These are phyloP conservation scores for Enteromius treurensis DNA, from an alignment of 2,797 vertebrate species.

Conservation along the genomic window DNA sequence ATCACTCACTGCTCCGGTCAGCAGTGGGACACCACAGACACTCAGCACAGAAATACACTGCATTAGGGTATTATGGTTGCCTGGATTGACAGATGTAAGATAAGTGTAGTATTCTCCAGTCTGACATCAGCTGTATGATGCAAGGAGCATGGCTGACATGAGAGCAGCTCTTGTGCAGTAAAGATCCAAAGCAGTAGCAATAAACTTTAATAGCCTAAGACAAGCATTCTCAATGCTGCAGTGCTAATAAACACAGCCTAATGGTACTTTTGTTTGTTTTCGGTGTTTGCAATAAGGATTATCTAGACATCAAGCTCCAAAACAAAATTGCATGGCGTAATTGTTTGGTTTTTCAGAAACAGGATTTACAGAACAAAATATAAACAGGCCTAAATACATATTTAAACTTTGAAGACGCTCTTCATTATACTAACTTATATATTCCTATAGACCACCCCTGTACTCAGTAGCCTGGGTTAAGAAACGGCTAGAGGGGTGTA, in stretches of 20 bases:
- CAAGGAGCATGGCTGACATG: neutral
- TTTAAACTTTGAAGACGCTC: neutral
- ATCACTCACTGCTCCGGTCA: neutral
- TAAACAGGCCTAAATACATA: neutral
- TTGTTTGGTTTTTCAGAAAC: neutral
- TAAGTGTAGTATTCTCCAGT: neutral
- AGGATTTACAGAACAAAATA: neutral
- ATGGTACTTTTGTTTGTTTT: constrained; percentile 15
- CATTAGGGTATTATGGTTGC: neutral
- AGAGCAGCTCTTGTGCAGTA: neutral
- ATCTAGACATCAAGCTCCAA: neutral
- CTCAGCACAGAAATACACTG: neutral
- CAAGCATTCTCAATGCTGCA: constrained; percentile 20
- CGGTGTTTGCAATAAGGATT: neutral
- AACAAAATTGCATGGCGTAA: neutral
- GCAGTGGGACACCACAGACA: neutral
- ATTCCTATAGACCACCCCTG: neutral
- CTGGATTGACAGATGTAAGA: neutral
- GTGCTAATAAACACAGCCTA: constrained; percentile 19
- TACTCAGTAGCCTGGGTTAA: neutral
- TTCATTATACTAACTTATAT: neutral
- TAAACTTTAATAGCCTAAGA: constrained; percentile 25
- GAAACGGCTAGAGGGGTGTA: neutral
- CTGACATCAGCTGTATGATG: neutral
- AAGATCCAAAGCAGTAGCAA: constrained; percentile 15